Conservation (phyloP, 1,140 invertebrate genomes). For the Halyomorpha halys region DNA sequence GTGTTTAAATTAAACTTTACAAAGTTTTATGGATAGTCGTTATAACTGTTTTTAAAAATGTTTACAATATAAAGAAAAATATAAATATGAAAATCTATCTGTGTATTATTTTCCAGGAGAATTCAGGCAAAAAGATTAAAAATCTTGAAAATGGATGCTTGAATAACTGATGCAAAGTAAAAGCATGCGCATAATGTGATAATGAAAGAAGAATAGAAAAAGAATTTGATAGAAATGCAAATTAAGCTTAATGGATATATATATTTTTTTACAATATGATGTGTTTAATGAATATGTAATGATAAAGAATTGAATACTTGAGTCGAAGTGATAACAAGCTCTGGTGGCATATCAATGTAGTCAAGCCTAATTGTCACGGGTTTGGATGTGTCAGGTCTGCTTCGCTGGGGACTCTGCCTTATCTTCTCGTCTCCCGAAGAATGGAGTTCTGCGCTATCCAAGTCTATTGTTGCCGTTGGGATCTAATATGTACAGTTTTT, state of each 20-base stretch:
- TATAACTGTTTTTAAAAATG: not conserved
- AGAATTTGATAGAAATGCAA: no score
- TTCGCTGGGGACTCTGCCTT: conserved; percentile 29
- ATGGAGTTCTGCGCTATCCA: conserved; percentile 39
- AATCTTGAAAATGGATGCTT: no score
- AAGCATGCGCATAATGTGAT: no score
- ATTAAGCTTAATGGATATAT: no score
- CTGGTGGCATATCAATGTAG: conserved; percentile 45
- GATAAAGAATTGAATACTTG: conserved; percentile 27
- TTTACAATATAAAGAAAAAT: not conserved
- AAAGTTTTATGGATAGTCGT: not conserved
- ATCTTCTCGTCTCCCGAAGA: conserved; percentile 39
- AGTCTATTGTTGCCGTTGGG: conserved; percentile 41
- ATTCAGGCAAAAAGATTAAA: no score
- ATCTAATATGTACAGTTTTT: conserved; percentile 31
- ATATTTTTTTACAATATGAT: not conserved
- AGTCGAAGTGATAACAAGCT: conserved; percentile 43
- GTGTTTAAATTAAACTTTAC: not conserved
- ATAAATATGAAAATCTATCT: no score
- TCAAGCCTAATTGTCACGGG: conserved; percentile 1
- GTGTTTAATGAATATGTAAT: conserved; percentile 2
- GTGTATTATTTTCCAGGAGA: no score
- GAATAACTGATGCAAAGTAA: no score
- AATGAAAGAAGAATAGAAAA: no score
- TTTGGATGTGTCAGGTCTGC: not conserved